Evolutionary conservation across 2,888 invertebrate species (phyloP), one percentile per base, ranked within the genome.

Genomic region (Drosophila antonietae): DNA sequence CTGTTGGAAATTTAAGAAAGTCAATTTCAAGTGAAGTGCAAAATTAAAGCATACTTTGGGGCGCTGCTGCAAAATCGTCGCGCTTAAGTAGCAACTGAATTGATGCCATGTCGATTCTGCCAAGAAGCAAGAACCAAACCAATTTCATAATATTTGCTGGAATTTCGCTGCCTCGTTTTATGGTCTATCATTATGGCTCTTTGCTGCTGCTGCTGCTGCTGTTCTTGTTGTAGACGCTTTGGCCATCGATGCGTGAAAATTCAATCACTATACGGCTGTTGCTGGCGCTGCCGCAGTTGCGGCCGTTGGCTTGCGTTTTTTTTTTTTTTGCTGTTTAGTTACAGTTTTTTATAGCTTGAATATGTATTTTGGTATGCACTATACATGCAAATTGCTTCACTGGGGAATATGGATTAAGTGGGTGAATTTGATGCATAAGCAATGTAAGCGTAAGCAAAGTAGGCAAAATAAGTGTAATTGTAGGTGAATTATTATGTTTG

Each of bases 231-330:
- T 51, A 66, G 55, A 46, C 62, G 65, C 58, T 65, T 68, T 72
- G 57, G 56, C 67, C 56, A 77, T 66, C 79, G 87, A 73, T 84
- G 86, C 81, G 83, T 88, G 79, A 81, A 88, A 88, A 88, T 88
- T 88, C 86, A 88, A 86, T 88, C 84, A 78, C 72, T 73, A 69
- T 68, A 58, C 55, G 72, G 44, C 71, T 73, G 80, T 70, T 72
- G 68, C 78, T 73, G 63, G 47, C 59, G 51, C 62, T 72, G 53
- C 61, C 61, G 47, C 56, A 44, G 41, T n/a, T 41, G 67, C 56
- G 31, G 41, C 49, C 47, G 35, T 33, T 49, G 31, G 78, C 72
- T 85, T 81, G 81, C 72, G 68, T 77, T 79, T 83, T 83, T 75
- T 75, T 83, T 83, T 75, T 75, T 69, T 71, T 76, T 60, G 57